A percentile compares a stretch with the other conserved stretches of the same genome.
These are phyloP conservation scores for Notospermus geniculatus DNA, from an alignment of 1,140 invertebrate genomes.

Conservation along the genomic window DNA sequence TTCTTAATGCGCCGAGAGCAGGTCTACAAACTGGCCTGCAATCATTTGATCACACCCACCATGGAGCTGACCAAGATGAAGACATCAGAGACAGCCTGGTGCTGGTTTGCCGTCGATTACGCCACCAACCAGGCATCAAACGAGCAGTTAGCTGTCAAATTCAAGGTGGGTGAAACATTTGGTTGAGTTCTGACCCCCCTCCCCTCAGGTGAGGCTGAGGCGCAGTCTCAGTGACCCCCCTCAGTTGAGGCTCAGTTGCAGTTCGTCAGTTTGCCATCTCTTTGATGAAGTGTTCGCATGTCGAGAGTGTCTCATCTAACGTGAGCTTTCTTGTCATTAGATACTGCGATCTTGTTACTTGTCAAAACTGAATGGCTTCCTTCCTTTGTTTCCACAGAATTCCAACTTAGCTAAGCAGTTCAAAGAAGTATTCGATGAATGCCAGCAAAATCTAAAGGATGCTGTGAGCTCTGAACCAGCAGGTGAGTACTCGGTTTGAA, in stretches of 20 bases:
- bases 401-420: slow-evolving; percentile 65
- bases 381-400: slow-evolving; percentile 50
- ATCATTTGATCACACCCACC: slow-evolving; percentile 49
- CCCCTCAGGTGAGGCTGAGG: too few relatives aligned
- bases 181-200: too few relatives aligned
- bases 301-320: too few relatives aligned
- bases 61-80: slow-evolving; percentile 42
- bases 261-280: too few relatives aligned
- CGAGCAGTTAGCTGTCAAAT: slow-evolving; percentile 75
- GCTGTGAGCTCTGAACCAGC: neutral
- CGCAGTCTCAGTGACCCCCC: too few relatives aligned
- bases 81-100: slow-evolving; percentile 53
- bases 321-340: too few relatives aligned
- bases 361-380: neutral
- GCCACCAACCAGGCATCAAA: slow-evolving; percentile 68
- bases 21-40: slow-evolving; percentile 57
- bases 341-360: too few relatives aligned
- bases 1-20: slow-evolving; percentile 57
- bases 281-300: too few relatives aligned
- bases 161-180: slow-evolving; percentile 64
- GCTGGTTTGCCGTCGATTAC: slow-evolving; percentile 63
- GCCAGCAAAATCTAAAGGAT: slow-evolving; percentile 62
- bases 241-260: too few relatives aligned
- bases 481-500: too few relatives aligned
- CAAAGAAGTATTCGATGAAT: slow-evolving; percentile 65